Evolutionary conservation across 2,888 invertebrate species (phyloP), one percentile per base, ranked within the genome.

Genomic region (Cremastinae sp.): DNA sequence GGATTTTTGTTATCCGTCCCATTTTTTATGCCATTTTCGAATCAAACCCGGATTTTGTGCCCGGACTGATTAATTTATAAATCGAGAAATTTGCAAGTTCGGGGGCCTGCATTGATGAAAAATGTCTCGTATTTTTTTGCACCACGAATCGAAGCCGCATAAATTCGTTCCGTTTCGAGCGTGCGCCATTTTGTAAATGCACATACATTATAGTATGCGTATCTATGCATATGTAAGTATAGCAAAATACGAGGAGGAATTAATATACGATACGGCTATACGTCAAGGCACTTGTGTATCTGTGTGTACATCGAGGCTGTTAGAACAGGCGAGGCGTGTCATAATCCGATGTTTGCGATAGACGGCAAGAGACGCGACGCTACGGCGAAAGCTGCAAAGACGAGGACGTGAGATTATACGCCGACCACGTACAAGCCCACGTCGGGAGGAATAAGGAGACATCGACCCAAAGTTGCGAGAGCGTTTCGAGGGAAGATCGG

Each of bases 291-390:
- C 43, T 22, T 51, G 59, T 58, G 51, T 68, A 51, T 70, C 53
- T 51, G 51, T 66, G 22, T 18, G 22, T 62, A 59, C 43, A 61
- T 62, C 39, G 61, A 56, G 69, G 51, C 69, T 69, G 69, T 73
- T 73, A 59, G 65, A 76, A 76, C 76, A 70, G 69, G 68, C 73
- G 76, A 76, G 76, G 73, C 76, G 73, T 76, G 76, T 76, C 69
- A 76, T 76, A 76, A 76, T 76, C 76, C 73, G 69, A 73, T 76
- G 76, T 76, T 76, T 76, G 76, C 69, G 61, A 73, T 73, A 76
- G 76, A 69, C 73, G 68, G 73, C 39, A n/a, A 47, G 73, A 73
- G 68, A 76, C 73, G 55, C 61, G 61, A 39, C 45, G 69, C 28
- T 59, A 51, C 20, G 35, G 47, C 53, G 69, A 53, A 65, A 64